Base-by-base conservation (phyloP, 37 sponge, comb jelly and placozoan genomes). In the Tethya wilhelma region DNA sequence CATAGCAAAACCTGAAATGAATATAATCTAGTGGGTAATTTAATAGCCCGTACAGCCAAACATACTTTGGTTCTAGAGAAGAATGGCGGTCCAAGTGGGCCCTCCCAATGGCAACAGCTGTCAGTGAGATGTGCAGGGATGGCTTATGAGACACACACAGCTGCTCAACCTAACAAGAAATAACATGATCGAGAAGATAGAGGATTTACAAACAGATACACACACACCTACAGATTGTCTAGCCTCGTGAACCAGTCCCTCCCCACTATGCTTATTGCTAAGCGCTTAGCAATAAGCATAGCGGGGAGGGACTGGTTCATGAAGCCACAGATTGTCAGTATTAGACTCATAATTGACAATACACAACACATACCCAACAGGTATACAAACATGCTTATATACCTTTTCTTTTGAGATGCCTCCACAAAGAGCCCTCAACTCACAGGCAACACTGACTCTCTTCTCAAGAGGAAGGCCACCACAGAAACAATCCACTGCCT, bases 71-170 rank as follows among this genome's bases (percentile, higher is more conserved):
- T n/a, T 12, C 7, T 7, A 60, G 28, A 25, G 20, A 26, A 25
- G 63, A n/a, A 6, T 26, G 22, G 28, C 85, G 22, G 12, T 36
- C 25, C 22, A 90, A 33, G 46, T 84, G 77, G 14, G 87, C 82
- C 72, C 91, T 70, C 3, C 91, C 91, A 46, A 90, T 72, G 43
- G 64, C 26, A 17, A 90, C 44, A 33, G 83, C 55, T 7, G 79
- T 78, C 30, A 45, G 28, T 20, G 79, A 40, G 45, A 55, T 42
- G 25, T 90, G 86, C 9, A 86, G 31, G 0, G 58, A 56, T 30
- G 91, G 91, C 43, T 77, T 90, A 67, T 86, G 81, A 17, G 31
- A 23, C 17, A 11, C 28, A 40, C 87, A 86, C 31, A 86, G 77
- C 32, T 90, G 79, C 59, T 86, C 64, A 19, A 86, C 83, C 91